Percentiles rank a stretch among this genome's conserved stretches.
Evolutionary conservation across 2,888 invertebrate genomes (phyloP).

Genomic region (Tortrix viridana): DNA sequence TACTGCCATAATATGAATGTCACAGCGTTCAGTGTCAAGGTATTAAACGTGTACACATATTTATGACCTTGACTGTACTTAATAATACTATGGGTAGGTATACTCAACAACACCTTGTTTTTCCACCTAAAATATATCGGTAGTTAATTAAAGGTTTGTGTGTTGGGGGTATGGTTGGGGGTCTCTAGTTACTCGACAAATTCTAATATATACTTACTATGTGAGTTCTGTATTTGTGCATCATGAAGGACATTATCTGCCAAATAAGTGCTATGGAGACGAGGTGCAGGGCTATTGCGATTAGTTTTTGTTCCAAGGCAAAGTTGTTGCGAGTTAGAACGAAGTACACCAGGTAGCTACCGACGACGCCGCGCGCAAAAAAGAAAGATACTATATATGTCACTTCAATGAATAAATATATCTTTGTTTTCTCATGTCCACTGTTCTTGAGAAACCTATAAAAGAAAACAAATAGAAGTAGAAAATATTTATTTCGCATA

Average conservation of each 20-base stretch:
- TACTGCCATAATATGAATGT: too few relatives aligned
- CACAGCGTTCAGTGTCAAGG: too few relatives aligned
- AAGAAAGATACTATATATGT: constrained; percentile 79
- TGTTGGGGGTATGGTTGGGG: too few relatives aligned
- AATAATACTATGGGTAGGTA: too few relatives aligned
- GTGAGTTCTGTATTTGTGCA: constrained; percentile 66
- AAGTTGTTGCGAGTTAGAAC: constrained; percentile 70
- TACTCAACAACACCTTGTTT: too few relatives aligned
- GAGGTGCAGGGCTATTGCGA: constrained; percentile 65
- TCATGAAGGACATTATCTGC: constrained; percentile 71
- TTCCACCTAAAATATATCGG: too few relatives aligned
- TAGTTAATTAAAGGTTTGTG: too few relatives aligned
- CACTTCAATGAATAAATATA: constrained; percentile 77
- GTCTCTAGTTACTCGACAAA: background rate
- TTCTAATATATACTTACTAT: constrained; percentile 57
- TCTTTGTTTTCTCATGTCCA: constrained; percentile 72
- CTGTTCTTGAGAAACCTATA: constrained; percentile 78
- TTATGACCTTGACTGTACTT: too few relatives aligned
- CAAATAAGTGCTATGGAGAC: constrained; percentile 75
- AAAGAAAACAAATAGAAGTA: too few relatives aligned
- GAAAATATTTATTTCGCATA: too few relatives aligned
- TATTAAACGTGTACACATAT: too few relatives aligned
- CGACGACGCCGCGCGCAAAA: constrained; percentile 77
- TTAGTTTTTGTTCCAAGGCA: constrained; percentile 67
- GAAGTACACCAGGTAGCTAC: constrained; percentile 74